Evolutionary conservation across 1,140 invertebrate species (phyloP).

Genomic region (Apis laboriosa): DNA sequence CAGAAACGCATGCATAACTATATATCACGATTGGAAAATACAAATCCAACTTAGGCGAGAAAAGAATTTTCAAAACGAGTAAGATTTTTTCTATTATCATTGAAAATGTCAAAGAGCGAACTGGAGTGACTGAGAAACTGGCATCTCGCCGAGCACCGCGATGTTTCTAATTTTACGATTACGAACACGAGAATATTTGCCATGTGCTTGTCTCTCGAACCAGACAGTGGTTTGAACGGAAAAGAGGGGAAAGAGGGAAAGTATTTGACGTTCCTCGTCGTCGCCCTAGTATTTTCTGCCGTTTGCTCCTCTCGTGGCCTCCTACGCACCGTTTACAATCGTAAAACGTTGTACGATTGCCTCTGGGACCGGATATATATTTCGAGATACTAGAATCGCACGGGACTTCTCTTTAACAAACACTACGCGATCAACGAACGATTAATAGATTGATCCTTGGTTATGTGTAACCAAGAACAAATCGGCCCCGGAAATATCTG

Average conservation of each 20-base stretch:
- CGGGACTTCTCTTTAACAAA: neutral
- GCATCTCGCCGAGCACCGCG: constrained; percentile 47
- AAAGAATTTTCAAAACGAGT: neutral
- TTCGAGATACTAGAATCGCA: constrained; percentile 35
- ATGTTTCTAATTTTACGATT: constrained; percentile 53
- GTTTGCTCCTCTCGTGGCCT: constrained; percentile 22
- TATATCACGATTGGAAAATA: neutral
- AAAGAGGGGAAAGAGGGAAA: constrained; percentile 4
- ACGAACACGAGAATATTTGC: constrained; percentile 21
- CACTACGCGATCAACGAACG: constrained; percentile 47
- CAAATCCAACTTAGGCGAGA: neutral
- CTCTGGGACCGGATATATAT: constrained; percentile 46
- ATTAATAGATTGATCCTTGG: constrained; percentile 52
- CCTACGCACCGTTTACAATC: constrained; percentile 44
- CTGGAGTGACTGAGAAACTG: constrained; percentile 46
- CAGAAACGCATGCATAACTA: neutral
- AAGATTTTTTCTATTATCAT: constrained; percentile 22
- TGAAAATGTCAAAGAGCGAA: constrained; percentile 52
- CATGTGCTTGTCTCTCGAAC: neutral
- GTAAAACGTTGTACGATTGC: constrained; percentile 39
- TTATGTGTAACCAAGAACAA: constrained; percentile 28
- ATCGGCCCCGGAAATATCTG: constrained; percentile 37
- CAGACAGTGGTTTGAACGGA: neutral
- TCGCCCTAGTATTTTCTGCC: constrained; percentile 50
- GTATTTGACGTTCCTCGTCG: constrained; percentile 47